These are phyloP conservation scores for Ambastaia sidthimunki DNA, from an alignment of 2,797 vertebrate species.

Conservation along the genomic window DNA sequence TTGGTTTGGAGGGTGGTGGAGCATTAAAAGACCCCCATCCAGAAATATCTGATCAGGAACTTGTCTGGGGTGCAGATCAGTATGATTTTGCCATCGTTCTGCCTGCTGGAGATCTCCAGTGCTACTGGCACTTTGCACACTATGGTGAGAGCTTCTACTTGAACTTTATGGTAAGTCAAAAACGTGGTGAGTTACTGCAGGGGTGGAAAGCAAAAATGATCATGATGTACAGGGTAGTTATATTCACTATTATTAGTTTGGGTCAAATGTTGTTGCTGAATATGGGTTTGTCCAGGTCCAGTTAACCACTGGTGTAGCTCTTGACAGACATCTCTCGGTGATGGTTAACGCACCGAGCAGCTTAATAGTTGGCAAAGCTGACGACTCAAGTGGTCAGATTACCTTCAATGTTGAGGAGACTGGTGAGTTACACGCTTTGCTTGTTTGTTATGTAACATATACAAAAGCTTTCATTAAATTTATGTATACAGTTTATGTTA, in stretches of 20 bases:
- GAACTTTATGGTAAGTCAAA: slow-evolving; percentile 83
- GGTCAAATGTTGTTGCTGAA: neutral
- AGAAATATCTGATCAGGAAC: slow-evolving; percentile 70
- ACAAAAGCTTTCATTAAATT: too few relatives aligned
- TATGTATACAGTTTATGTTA: too few relatives aligned
- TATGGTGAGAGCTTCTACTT: slow-evolving; percentile 86
- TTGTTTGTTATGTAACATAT: too few relatives aligned
- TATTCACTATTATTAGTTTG: neutral
- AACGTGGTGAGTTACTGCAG: neutral
- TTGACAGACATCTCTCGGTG: slow-evolving; percentile 80
- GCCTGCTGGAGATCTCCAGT: slow-evolving; percentile 75
- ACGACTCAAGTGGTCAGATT: slow-evolving; percentile 84
- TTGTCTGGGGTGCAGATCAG: slow-evolving; percentile 81
- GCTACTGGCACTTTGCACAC: slow-evolving; percentile 93
- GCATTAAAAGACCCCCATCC: slow-evolving; percentile 68
- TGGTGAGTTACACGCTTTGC: slow-evolving; percentile 68
- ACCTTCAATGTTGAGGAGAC: slow-evolving; percentile 85
- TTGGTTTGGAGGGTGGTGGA: slow-evolving; percentile 60
- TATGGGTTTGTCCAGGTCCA: slow-evolving; percentile 81
- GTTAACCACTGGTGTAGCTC: slow-evolving; percentile 82
- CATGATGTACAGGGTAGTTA: too few relatives aligned
- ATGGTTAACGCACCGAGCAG: slow-evolving; percentile 80
- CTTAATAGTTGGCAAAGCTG: slow-evolving; percentile 74
- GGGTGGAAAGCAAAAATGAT: too few relatives aligned
- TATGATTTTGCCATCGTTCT: slow-evolving; percentile 88